Percentiles rank a stretch among this genome's conserved stretches.
Evolutionary conservation across 2,888 invertebrate genomes (phyloP).

Genomic region (Rotaria sp.): DNA sequence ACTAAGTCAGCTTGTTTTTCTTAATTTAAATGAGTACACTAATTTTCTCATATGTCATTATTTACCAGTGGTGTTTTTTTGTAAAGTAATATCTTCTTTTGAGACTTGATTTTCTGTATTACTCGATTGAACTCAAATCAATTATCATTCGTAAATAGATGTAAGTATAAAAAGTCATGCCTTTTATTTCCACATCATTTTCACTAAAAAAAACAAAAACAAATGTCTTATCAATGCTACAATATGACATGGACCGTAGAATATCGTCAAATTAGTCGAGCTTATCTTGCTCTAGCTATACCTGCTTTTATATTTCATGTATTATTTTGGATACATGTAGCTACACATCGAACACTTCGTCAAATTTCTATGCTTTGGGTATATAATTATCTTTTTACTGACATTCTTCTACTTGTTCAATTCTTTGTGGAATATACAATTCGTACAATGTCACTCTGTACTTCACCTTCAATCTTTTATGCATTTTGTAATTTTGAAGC

Average conservation of each 20-base stretch:
- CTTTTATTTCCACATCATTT: background rate
- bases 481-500: background rate
- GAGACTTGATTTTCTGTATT: background rate
- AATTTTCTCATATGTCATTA: background rate
- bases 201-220: background rate
- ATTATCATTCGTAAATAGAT: background rate
- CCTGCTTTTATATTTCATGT: background rate
- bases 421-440: background rate
- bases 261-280: background rate
- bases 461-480: background rate
- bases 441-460: background rate
- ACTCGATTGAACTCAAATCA: background rate
- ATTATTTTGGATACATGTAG: background rate
- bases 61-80: background rate
- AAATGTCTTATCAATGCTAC: background rate
- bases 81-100: background rate
- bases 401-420: background rate
- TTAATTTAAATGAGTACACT: background rate
- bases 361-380: background rate
- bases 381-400: background rate
- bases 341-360: background rate
- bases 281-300: background rate
- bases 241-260: background rate
- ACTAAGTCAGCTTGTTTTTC: background rate
- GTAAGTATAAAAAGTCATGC: background rate